Evolutionary conservation across 2,113 vertebrate genomes (phyloP).

Genomic region (Mesitornis unicolor): DNA sequence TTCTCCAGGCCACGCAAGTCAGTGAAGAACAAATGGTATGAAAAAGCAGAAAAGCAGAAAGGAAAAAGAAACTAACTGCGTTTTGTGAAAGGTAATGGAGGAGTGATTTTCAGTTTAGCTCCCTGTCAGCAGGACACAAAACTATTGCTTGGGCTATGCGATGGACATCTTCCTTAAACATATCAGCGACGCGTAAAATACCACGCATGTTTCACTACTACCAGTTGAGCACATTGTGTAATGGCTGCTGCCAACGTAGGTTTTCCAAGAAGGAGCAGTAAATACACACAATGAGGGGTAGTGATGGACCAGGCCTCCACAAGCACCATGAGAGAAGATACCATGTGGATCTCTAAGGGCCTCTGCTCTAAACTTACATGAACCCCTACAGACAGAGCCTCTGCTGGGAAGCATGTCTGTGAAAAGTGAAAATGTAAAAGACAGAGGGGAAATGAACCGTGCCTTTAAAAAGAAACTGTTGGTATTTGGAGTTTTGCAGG

Average conservation of each 20-base stretch:
- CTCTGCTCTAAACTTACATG: rapidly evolving
- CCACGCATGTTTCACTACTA: rapidly evolving
- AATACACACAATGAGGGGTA: rapidly evolving
- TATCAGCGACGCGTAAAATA: rapidly evolving
- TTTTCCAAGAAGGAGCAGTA: not conserved
- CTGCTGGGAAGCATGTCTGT: not conserved
- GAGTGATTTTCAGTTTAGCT: not conserved
- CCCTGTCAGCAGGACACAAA: not conserved
- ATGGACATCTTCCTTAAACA: rapidly evolving
- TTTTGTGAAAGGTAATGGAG: rapidly evolving
- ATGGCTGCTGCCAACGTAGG: rapidly evolving
- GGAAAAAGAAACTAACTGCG: rapidly evolving
- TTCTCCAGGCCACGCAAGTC: no score
- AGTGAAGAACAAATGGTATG: rapidly evolving
- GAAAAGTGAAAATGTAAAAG: not conserved
- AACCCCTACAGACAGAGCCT: not conserved
- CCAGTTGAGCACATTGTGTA: rapidly evolving
- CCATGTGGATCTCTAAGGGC: rapidly evolving
- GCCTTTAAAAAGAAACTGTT: not conserved
- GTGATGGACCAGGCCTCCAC: rapidly evolving
- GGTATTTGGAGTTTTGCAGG: rapidly evolving
- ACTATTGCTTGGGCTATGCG: rapidly evolving
- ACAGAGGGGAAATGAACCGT: no score
- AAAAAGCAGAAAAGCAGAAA: not conserved
- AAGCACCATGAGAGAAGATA: rapidly evolving